Evolutionary conservation across 2,797 vertebrate species (phyloP).

Genomic region (Oceanodroma leucorhoa): DNA sequence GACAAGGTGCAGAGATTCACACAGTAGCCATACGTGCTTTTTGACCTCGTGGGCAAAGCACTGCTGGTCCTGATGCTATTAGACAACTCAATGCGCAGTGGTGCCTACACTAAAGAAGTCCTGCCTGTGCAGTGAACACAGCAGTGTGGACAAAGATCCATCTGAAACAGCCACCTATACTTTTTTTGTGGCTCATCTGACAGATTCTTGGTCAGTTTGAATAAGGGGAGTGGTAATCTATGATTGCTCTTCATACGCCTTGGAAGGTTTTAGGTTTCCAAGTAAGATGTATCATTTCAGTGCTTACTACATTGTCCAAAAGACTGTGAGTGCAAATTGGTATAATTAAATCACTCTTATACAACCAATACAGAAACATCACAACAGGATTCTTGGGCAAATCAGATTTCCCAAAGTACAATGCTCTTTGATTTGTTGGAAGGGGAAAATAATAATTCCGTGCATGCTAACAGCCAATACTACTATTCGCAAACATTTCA

Average conservation of each 20-base stretch:
- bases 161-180: neutral
- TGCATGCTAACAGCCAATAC: neutral
- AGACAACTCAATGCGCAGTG: neutral
- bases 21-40: neutral
- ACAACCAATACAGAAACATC: neutral
- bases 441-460: neutral
- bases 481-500: neutral
- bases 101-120: neutral
- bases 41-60: neutral
- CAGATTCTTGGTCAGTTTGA: neutral
- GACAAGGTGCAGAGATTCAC: neutral
- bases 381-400: neutral
- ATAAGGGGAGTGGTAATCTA: neutral
- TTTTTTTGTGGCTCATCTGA: neutral
- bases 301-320: neutral
- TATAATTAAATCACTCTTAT: neutral
- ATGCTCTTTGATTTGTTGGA: neutral
- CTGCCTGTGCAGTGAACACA: neutral
- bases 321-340: neutral
- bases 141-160: neutral
- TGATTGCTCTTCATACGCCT: neutral
- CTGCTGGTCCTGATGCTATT: neutral
- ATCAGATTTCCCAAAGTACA: neutral
- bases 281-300: neutral
- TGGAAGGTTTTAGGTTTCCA: neutral